Evolutionary conservation across 2,113 vertebrate genomes (phyloP).

Genomic region (Junco hyemalis): DNA sequence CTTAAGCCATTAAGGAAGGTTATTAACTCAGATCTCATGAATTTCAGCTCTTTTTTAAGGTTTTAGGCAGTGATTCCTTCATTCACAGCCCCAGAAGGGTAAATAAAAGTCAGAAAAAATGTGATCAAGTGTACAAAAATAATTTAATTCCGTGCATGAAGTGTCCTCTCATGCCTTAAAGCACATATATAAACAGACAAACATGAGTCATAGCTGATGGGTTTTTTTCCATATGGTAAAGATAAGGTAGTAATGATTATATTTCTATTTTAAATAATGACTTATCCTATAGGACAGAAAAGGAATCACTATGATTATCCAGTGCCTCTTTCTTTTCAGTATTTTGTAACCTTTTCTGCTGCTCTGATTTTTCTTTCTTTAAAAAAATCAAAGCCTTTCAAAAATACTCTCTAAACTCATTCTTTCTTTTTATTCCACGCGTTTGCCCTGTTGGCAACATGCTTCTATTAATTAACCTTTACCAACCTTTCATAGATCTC

Average conservation of each 20-base stretch:
- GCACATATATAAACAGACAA: not conserved
- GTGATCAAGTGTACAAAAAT: not conserved
- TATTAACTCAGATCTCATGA: not conserved
- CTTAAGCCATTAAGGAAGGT: not conserved
- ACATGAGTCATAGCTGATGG: not conserved
- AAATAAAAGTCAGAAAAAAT: not conserved
- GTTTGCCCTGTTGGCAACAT: not conserved
- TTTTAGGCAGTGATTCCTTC: not conserved
- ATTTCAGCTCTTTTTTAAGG: not conserved
- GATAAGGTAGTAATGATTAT: not conserved
- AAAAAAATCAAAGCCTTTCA: not conserved
- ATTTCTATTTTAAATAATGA: not conserved
- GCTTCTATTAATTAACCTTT: not conserved
- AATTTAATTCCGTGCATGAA: not conserved
- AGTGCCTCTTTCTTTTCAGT: not conserved
- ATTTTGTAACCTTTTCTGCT: not conserved
- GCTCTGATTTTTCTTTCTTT: not conserved
- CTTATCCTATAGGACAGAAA: not conserved
- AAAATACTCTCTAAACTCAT: not conserved
- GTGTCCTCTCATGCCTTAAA: not conserved
- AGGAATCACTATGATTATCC: not conserved
- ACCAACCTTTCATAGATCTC: not conserved
- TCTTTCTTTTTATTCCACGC: not conserved
- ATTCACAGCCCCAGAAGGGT: not conserved
- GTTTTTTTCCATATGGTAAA: not conserved